Conservation (phyloP, 1,140 invertebrate species). For the Atopsyche davidsoni region DNA sequence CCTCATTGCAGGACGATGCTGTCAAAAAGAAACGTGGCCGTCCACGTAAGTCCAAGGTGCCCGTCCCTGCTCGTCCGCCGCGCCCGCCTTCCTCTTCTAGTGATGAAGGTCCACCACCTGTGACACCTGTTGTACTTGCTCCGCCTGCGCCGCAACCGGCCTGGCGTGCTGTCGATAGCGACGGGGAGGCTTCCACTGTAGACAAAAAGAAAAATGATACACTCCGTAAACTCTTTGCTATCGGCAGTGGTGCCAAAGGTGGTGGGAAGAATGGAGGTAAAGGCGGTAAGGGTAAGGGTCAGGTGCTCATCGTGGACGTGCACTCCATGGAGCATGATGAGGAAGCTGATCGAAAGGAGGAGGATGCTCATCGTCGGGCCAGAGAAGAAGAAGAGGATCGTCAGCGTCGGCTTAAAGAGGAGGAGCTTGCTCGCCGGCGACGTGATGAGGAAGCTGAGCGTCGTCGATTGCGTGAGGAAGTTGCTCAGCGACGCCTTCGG, state of each 20-base stretch:
- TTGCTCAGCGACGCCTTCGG: slow-evolving; percentile 1
- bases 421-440: slow-evolving; percentile 6
- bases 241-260: slow-evolving; percentile 47
- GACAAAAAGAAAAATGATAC: slow-evolving; percentile 59
- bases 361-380: slow-evolving; percentile 30
- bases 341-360: slow-evolving; percentile 27
- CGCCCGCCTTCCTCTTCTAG: slow-evolving; percentile 38
- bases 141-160: slow-evolving; percentile 6
- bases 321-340: slow-evolving; percentile 29
- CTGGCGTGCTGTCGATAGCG: slow-evolving; percentile 19
- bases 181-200: slow-evolving; percentile 19
- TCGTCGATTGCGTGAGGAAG: slow-evolving; percentile 5
- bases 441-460: slow-evolving; percentile 17
- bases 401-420: slow-evolving; percentile 20
- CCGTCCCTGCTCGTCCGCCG: slow-evolving; percentile 32
- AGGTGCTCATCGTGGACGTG: slow-evolving; percentile 52
- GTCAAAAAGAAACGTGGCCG: slow-evolving; percentile 32
- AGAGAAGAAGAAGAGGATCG: slow-evolving; percentile 21
- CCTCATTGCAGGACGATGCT: slow-evolving; percentile 13
- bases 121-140: slow-evolving; percentile 26
- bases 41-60: slow-evolving; percentile 37
- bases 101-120: slow-evolving; percentile 39
- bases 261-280: slow-evolving; percentile 58
- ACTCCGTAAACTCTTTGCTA: slow-evolving; percentile 50
- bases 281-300: slow-evolving; percentile 55